Conservation (phyloP, 1,140 invertebrate species). For the Maconellicoccus hirsutus region DNA sequence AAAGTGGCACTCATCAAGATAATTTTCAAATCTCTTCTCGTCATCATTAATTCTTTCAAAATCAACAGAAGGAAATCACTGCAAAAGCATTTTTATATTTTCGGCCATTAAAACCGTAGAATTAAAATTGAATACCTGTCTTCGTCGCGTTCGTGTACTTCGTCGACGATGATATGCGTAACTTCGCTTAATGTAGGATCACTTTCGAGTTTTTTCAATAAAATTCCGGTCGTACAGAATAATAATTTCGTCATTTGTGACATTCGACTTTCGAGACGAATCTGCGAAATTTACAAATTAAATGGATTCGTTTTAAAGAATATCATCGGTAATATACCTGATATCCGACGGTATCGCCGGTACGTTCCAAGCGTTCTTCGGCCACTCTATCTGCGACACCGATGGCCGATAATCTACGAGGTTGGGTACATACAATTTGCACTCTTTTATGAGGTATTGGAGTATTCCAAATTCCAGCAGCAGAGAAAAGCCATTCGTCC, state of each 20-base stretch:
- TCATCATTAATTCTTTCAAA: conserved; percentile 55
- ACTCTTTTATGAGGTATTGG: conserved; percentile 39
- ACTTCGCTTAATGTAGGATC: conserved; percentile 56
- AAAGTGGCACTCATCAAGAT: conserved; percentile 81
- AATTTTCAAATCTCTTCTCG: conserved; percentile 60
- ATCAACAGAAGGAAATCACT: conserved; percentile 70
- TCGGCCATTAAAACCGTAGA: not conserved
- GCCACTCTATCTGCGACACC: conserved; percentile 83
- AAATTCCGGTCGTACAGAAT: conserved; percentile 86
- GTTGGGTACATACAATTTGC: conserved; percentile 85
- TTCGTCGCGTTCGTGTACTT: conserved; percentile 78
- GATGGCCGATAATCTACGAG: conserved; percentile 80
- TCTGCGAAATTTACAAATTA: conserved; percentile 33
- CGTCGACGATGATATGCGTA: conserved; percentile 73
- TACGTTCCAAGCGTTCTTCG: conserved; percentile 65
- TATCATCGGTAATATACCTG: too few species aligned
- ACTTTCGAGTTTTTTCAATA: conserved; percentile 65
- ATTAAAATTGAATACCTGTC: conserved; percentile 40
- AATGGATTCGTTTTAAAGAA: not conserved
- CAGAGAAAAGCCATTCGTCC: conserved; percentile 55
- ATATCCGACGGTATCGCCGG: conserved; percentile 79
- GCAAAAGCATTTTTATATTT: not conserved
- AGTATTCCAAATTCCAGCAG: conserved; percentile 30
- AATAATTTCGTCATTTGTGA: conserved; percentile 62
- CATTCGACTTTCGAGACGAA: conserved; percentile 62